Conservation (phyloP, 2,797 vertebrate species). For the Sarcophilus harrisii region DNA sequence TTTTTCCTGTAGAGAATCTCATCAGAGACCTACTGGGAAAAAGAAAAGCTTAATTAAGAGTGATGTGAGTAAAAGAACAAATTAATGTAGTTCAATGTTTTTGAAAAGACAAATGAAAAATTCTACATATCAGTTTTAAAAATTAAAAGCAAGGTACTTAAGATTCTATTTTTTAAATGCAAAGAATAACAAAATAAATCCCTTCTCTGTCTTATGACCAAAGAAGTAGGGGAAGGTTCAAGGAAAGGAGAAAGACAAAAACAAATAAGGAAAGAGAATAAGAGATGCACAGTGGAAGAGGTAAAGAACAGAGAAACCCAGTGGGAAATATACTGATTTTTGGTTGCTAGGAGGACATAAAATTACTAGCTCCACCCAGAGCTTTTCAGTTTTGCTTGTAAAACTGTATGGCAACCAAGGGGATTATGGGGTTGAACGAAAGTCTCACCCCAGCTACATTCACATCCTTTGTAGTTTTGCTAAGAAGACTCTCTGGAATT, state of each 20-base stretch:
- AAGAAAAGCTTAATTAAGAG: constrained; percentile 13
- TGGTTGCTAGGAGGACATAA: neutral
- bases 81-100: neutral
- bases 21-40: neutral
- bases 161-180: neutral
- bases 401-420: neutral
- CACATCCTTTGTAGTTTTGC: neutral
- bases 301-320: neutral
- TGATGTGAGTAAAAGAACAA: constrained; percentile 19
- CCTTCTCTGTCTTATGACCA: neutral
- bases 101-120: constrained; percentile 47
- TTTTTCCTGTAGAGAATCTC: neutral
- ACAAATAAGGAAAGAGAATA: neutral
- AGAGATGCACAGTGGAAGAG: neutral
- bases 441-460: neutral
- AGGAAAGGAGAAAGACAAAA: neutral
- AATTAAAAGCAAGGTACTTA: constrained; percentile 1
- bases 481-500: neutral
- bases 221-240: neutral
- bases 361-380: neutral
- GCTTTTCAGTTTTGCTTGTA: neutral
- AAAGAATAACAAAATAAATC: neutral
- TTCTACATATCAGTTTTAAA: constrained; percentile 25
- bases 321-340: neutral
- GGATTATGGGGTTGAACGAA: neutral